Base-by-base conservation (phyloP, 2,113 vertebrate genomes). In the Scartelaos histophorus region DNA sequence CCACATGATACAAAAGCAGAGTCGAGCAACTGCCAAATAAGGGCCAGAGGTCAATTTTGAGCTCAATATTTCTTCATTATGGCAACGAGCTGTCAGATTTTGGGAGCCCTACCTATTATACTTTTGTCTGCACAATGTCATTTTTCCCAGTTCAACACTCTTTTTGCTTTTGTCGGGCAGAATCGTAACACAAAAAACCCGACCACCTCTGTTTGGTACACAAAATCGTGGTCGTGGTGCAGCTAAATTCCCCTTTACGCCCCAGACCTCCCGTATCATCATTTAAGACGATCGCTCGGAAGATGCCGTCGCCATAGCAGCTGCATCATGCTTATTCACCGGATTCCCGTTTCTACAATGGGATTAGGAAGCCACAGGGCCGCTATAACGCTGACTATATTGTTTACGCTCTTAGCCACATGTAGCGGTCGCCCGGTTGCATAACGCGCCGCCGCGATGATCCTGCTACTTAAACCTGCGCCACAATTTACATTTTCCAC, bases 261-360 rank as follows among this genome's bases (percentile, higher is more conserved):
- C 80, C 71, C 75, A 71, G 74, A 71, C 80, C 79, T 17, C 17
- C 71, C 70, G n/a, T n/a, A n/a, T n/a, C 12, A 69, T 70, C 69
- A 68, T 70, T 79, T 87, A 89, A 87, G 79, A 89, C 76, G 86
- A 90, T 90, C 80, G 66, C 57, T 21, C 12, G 1, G 68, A 45
- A 21, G 73, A 62, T 56, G 17, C 78, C 62, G 78, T 84, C 82
- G 53, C 82, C 69, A 66, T 58, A 79, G 17, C 77, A 0, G 4
- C 38, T 0, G 7, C 56, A 56, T 1, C 35, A 71, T 60, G 84
- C 79, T 19, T 82, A 0, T 25, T 57, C 54, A 68, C 72, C 61
- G 69, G 16, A 29, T 45, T 21, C 46, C 38, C 34, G 53, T 71
- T 68, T 46, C 46, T 2, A 12, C 65, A 0, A 29, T 22, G 0